A percentile compares a stretch with the other conserved stretches of the same genome.
phyloP scores from a whole-genome alignment of 2,888 invertebrate species.

The Erannis defoliaria region DNA sequence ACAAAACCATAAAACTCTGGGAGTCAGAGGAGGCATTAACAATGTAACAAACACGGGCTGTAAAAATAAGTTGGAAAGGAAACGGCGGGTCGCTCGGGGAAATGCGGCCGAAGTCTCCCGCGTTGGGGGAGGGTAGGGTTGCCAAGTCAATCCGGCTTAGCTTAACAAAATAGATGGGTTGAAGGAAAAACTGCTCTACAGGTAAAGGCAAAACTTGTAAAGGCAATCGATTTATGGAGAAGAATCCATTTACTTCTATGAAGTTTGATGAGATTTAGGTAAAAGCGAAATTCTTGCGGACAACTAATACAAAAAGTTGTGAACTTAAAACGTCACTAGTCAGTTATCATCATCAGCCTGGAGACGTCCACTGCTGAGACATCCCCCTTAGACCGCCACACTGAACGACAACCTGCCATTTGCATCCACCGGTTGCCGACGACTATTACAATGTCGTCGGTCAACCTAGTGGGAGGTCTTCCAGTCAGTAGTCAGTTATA shows the following conservation, averaged over 20 bases:
- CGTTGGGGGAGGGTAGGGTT: slow-evolving; percentile 32
- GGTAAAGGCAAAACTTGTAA: background rate
- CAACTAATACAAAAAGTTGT: too few species aligned
- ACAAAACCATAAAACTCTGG: slow-evolving; percentile 19
- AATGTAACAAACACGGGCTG: slow-evolving; percentile 45
- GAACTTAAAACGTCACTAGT: too few species aligned
- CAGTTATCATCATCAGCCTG: too few species aligned
- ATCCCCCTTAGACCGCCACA: too few species aligned
- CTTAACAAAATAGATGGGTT: slow-evolving; percentile 13
- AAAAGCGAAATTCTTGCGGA: too few species aligned
- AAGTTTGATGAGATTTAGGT: too few species aligned
- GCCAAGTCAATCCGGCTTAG: slow-evolving; percentile 10
- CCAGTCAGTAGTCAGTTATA: too few species aligned
- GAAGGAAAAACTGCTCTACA: slow-evolving; percentile 5
- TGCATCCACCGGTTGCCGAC: too few species aligned
- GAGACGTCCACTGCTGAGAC: too few species aligned
- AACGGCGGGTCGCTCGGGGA: slow-evolving; percentile 41
- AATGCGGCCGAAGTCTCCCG: slow-evolving; percentile 31
- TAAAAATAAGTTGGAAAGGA: slow-evolving; percentile 57
- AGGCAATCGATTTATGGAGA: background rate
- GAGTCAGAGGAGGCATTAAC: slow-evolving; percentile 43
- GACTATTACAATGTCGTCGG: too few species aligned
- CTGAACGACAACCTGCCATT: too few species aligned
- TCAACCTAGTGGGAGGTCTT: too few species aligned
- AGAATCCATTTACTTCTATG: background rate